These are phyloP conservation scores for Clamator glandarius DNA, from an alignment of 2,797 vertebrate genomes.

Conservation along the genomic window DNA sequence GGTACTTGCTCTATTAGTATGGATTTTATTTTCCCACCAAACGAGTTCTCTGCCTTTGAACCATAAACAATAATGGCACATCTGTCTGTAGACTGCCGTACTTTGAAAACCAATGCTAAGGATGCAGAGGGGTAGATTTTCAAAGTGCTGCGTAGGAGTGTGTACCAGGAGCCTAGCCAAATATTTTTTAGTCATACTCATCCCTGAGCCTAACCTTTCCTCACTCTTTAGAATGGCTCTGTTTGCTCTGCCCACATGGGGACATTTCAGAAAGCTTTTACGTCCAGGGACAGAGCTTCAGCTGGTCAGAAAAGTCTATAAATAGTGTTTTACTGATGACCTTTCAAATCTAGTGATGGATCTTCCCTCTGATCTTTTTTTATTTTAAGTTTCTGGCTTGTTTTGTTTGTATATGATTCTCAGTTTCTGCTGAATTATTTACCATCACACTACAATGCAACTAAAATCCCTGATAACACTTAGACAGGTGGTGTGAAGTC, in stretches of 20 bases:
- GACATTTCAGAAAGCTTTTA: constrained; percentile 10
- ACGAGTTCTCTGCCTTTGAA: constrained; percentile 69
- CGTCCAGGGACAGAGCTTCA: constrained; percentile 11
- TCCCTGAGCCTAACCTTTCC: constrained; percentile 35
- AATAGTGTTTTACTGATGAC: constrained; percentile 30
- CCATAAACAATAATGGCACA: constrained; percentile 55
- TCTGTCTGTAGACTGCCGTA: constrained; percentile 55
- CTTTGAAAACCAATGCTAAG: constrained; percentile 56
- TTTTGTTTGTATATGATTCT: neutral
- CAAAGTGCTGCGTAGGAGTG: constrained; percentile 39
- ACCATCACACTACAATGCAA: neutral
- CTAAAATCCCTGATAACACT: neutral
- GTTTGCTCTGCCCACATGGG: constrained; percentile 47
- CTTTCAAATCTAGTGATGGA: neutral
- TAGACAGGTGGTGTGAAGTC: neutral
- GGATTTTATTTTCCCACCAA: constrained; percentile 67
- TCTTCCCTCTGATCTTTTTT: constrained; percentile 24
- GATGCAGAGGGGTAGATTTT: constrained; percentile 49
- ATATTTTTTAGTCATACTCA: constrained; percentile 54
- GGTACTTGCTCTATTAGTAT: constrained; percentile 59
- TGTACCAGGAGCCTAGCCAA: constrained; percentile 61
- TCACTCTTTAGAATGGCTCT: neutral
- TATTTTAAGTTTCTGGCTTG: constrained; percentile 5
- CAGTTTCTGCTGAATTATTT: constrained; percentile 38
- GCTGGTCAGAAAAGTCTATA: constrained; percentile 22